Conservation (phyloP, 2,888 invertebrate species). For the Pristionchus arcanus region DNA sequence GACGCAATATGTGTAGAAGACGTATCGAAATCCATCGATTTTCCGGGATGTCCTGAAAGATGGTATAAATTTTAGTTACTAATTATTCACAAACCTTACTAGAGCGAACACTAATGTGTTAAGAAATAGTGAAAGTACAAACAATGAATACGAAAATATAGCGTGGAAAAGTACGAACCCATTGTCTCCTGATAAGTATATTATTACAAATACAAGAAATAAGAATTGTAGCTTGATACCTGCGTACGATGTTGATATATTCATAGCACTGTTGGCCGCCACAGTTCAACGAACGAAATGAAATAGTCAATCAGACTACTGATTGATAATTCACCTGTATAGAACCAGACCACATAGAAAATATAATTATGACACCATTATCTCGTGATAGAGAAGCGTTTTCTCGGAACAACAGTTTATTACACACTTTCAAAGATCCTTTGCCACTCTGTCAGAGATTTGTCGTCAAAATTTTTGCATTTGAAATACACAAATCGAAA, state of each 20-base stretch:
- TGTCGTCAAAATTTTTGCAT: neutral
- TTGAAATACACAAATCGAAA: neutral
- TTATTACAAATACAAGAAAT: neutral
- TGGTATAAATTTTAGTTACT: neutral
- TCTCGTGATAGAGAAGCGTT: too few species aligned
- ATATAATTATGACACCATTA: neutral
- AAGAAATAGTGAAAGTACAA: neutral
- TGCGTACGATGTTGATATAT: neutral
- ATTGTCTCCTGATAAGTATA: neutral
- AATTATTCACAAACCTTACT: neutral
- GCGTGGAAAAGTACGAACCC: neutral
- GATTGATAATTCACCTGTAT: neutral
- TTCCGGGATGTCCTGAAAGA: neutral
- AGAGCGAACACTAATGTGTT: neutral
- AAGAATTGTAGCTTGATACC: too few species aligned
- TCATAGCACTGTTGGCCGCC: neutral
- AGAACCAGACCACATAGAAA: neutral
- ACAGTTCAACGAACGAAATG: neutral
- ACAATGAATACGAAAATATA: neutral
- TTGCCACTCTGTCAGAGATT: too few species aligned
- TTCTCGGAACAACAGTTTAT: too few species aligned
- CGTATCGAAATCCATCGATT: neutral
- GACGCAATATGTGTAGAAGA: conserved; percentile 23
- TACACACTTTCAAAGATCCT: too few species aligned
- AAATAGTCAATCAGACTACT: neutral